Conservation (phyloP, 1,140 invertebrate genomes). For the Tigriopus japonicus region DNA sequence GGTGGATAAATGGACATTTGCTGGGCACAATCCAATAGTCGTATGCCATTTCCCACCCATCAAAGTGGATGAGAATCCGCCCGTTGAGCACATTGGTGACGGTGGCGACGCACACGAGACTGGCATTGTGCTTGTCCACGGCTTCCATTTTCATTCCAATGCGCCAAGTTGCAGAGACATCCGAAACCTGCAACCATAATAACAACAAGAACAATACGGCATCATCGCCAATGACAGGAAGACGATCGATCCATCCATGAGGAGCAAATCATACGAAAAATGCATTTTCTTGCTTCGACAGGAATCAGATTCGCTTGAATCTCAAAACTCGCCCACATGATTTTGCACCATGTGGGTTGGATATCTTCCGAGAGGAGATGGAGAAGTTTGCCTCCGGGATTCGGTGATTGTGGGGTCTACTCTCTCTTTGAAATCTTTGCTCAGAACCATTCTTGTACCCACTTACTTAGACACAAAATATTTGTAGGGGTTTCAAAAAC, state of each 20-base stretch:
- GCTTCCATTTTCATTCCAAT: conserved; percentile 87
- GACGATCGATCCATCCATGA: neutral
- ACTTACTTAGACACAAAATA: neutral
- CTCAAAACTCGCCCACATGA: neutral
- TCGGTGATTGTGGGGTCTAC: neutral
- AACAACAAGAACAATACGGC: neutral
- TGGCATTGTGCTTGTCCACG: conserved; percentile 72
- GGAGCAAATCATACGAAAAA: neutral
- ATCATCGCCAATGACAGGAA: neutral
- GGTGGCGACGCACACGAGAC: conserved; percentile 60
- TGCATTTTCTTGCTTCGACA: neutral
- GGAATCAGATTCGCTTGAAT: neutral
- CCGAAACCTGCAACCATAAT: neutral
- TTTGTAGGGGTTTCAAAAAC: neutral
- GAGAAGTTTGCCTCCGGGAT: no score
- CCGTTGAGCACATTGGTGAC: conserved; percentile 32
- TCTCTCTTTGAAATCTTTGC: neutral
- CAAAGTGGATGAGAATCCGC: conserved; percentile 75
- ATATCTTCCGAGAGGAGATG: no score
- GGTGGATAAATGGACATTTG: conserved; percentile 71
- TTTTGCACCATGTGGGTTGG: neutral
- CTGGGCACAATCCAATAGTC: conserved; percentile 80
- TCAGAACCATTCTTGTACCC: neutral
- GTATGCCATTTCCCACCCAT: conserved; percentile 81
- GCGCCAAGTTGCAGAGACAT: conserved; percentile 33